Percentiles rank a stretch among this genome's conserved stretches.
phyloP scores from a whole-genome alignment of 1,140 invertebrate genomes.

The Chelonus insularis region DNA sequence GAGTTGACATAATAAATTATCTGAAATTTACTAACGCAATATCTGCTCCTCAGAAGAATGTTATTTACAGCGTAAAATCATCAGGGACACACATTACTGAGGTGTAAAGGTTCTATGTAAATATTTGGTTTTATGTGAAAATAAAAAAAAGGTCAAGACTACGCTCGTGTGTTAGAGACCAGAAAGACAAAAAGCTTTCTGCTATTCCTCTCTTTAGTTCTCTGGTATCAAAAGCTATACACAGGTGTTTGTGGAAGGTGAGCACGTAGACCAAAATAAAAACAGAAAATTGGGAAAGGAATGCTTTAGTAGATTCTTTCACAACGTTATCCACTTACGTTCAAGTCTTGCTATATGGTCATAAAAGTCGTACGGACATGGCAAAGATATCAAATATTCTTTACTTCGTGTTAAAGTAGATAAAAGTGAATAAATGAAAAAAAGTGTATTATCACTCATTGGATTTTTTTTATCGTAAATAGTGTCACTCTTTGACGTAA shows the following conservation, averaged over 20 bases:
- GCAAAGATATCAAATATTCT: conserved; percentile 9
- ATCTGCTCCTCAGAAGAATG: no score
- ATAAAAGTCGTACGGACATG: conserved; percentile 8
- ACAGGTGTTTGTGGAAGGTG: not conserved
- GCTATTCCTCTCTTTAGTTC: conserved; percentile 16
- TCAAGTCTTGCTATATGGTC: not conserved
- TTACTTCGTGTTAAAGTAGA: not conserved
- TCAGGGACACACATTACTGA: no score
- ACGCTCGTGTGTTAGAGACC: not conserved
- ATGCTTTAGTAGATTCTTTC: not conserved
- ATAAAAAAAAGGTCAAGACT: not conserved
- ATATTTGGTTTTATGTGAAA: not conserved
- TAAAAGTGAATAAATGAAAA: not conserved
- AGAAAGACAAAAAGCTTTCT: not conserved
- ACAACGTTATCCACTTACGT: conserved; percentile 27
- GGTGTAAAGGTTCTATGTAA: no score
- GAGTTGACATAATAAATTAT: not conserved
- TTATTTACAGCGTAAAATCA: no score
- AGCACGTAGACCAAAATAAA: conserved; percentile 5
- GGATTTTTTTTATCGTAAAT: no score
- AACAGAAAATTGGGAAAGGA: conserved; percentile 14
- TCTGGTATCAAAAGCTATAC: conserved; percentile 24
- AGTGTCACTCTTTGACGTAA: no score
- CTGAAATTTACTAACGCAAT: not conserved
- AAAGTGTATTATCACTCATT: not conserved